Evolutionary conservation across 2,888 invertebrate genomes (phyloP), one percentile per base, ranked within the genome.

Genomic region (Metalampra italica): DNA sequence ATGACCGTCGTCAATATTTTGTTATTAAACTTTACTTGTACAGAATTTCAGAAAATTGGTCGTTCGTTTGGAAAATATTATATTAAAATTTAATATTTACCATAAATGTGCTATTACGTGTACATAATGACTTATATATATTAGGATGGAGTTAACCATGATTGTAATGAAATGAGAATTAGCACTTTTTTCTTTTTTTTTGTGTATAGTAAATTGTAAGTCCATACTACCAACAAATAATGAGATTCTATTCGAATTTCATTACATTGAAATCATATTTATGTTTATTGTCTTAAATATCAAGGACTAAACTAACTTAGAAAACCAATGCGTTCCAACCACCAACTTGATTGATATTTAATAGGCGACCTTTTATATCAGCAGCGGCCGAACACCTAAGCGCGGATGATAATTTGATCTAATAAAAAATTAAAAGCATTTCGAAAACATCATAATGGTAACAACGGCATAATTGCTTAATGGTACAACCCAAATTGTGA

Each of bases 351-450:
- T 86, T 85, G 86, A 84, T 87, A 87, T 88, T 84, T 88, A 88
- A 87, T 86, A 69, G 78, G 62, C 50, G 57, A 55, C 62, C 67
- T 72, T 76, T 77, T 78, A 70, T 64, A 69, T 73, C 70, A 73
- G 74, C 78, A 69, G 69, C 68, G 66, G 51, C 53, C 68, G 65
- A 71, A 85, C 86, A 84, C 88, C 82, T 85, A 75, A 64, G 65
- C 73, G 66, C 59, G 57, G 55, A 79, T 66, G 71, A 78, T 81
- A 83, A 84, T 85, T 80, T 78, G 75, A 64, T 72, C 78, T 79
- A 81, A 84, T 88, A 88, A 88, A 89, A 88, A 88, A 53, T 87
- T 87, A 85, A 89, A 88, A 85, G 83, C 85, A 80, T 85, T 87
- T 84, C 71, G 63, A 85, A 82, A 87, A 84, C 78, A 81, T 83